Percentiles rank a stretch among this genome's conserved stretches.
phyloP scores from a whole-genome alignment of 2,888 invertebrate genomes.

The Acronicta leporina region DNA sequence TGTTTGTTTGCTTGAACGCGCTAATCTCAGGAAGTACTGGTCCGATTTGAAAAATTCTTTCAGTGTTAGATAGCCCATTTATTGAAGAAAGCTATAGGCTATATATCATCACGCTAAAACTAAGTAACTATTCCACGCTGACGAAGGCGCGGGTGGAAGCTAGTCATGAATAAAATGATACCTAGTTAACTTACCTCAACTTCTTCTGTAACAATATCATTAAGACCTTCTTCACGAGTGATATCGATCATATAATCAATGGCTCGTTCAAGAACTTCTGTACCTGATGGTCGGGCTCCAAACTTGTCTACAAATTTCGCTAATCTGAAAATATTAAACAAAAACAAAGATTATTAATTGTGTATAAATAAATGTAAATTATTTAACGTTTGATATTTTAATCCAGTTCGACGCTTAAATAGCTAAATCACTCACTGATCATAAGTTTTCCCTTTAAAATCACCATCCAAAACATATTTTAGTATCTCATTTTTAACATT shows the following conservation, averaged over 20 bases:
- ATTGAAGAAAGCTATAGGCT: no score
- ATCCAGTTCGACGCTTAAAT: neutral
- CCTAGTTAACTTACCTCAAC: conserved; percentile 79
- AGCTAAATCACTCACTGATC: conserved; percentile 76
- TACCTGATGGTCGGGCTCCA: conserved; percentile 91
- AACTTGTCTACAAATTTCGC: conserved; percentile 88
- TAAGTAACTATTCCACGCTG: no score
- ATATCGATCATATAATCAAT: conserved; percentile 91
- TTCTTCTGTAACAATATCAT: conserved; percentile 92
- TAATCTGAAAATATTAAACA: conserved; percentile 70
- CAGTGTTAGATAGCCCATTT: no score
- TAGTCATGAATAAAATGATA: no score
- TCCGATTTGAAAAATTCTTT: no score
- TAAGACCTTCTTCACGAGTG: conserved; percentile 71
- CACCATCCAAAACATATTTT: conserved; percentile 83
- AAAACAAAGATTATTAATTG: conserved; percentile 5
- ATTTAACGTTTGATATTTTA: neutral
- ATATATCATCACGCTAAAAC: no score
- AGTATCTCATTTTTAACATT: conserved; percentile 86
- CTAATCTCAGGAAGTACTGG: no score
- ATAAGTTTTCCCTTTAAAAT: conserved; percentile 89
- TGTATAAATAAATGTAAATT: no score
- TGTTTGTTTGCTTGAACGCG: no score
- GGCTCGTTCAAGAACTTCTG: conserved; percentile 90
- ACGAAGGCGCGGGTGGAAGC: no score